Evolutionary conservation across 2,113 vertebrate species (phyloP), one percentile per base, ranked within the genome.

Genomic region (Microtus ochrogaster): DNA sequence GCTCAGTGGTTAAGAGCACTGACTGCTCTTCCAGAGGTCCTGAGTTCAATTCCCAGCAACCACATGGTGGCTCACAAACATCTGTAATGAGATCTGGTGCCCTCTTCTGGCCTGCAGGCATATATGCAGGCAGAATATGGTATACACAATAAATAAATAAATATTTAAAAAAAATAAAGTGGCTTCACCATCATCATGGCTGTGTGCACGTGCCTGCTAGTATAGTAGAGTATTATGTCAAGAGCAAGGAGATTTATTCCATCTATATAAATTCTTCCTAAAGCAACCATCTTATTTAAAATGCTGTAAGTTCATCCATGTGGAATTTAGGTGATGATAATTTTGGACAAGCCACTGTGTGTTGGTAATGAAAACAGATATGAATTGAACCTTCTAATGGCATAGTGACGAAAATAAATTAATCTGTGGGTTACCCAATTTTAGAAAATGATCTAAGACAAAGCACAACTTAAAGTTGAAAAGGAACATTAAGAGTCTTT

Each of bases 381-480:
- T 84, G 94, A 95, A 94, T 92, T 95, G 89, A 89, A 58, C 63
- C 47, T 90, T 87, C 82, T 96, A 94, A 89, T 66, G 78, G 87
- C 87, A 95, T 94, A 96, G 90, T 91, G 93, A 96, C 90, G 96
- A 28, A 94, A 94, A 96, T 92, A 96, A 96, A 97, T 96, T 92
- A 96, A 88, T 93, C 78, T 92, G 47, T 41, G 68, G 92, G 73
- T 91, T 91, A 82, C 79, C 73, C 74, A 87, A 79, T 93, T 96
- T 95, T 87, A 92, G 55, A 93, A 97, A 95, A 94, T 65, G 44
- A 89, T 79, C 74, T 76, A 87, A 84, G 91, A 88, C 39, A 94
- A 85, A 94, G 76, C 81, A 66, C 70, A n/a, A 76, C 26, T 58
- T 87, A 90, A 93, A 85, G 61, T 39, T 76, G 89, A 86, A 94